These are phyloP conservation scores for Odontomyia ornata DNA, from an alignment of 2,888 invertebrate genomes.

Conservation along the genomic window DNA sequence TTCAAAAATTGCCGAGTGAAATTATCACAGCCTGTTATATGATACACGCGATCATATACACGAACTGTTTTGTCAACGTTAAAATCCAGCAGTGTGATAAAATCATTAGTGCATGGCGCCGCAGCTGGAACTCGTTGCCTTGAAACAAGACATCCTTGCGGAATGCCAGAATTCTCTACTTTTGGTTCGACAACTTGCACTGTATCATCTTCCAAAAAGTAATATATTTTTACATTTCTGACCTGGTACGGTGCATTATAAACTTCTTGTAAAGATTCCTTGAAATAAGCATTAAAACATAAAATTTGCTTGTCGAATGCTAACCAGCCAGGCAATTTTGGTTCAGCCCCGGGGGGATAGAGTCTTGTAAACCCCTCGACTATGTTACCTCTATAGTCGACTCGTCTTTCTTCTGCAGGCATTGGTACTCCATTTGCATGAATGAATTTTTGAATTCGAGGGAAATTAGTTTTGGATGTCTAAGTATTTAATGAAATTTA, in stretches of 20 bases:
- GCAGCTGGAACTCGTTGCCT: conserved; percentile 84
- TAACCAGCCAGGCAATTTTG: conserved; percentile 84
- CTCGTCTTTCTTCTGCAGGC: conserved; percentile 70
- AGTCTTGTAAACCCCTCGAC: conserved; percentile 63
- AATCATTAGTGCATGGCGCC: conserved; percentile 75
- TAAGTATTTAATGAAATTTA: conserved; percentile 55
- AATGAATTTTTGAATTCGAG: conserved; percentile 71
- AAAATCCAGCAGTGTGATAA: conserved; percentile 85
- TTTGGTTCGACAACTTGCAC: conserved; percentile 86
- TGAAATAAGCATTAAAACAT: conserved; percentile 62
- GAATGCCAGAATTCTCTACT: conserved; percentile 83
- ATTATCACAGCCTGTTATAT: conserved; percentile 85
- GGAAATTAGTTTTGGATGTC: conserved; percentile 73
- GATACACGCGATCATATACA: conserved; percentile 82
- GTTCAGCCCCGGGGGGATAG: conserved; percentile 78
- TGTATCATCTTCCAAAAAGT: conserved; percentile 91
- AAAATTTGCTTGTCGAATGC: conserved; percentile 86
- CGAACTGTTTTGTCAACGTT: conserved; percentile 84
- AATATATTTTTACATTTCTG: conserved; percentile 83
- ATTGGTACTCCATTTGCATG: conserved; percentile 70
- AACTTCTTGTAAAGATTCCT: conserved; percentile 75
- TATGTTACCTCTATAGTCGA: conserved; percentile 69
- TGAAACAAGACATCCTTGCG: conserved; percentile 83
- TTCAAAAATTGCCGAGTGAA: conserved; percentile 87
- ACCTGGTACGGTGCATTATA: conserved; percentile 73